Conservation (phyloP, 2,888 invertebrate genomes). For the Onthophagus sagittarius region DNA sequence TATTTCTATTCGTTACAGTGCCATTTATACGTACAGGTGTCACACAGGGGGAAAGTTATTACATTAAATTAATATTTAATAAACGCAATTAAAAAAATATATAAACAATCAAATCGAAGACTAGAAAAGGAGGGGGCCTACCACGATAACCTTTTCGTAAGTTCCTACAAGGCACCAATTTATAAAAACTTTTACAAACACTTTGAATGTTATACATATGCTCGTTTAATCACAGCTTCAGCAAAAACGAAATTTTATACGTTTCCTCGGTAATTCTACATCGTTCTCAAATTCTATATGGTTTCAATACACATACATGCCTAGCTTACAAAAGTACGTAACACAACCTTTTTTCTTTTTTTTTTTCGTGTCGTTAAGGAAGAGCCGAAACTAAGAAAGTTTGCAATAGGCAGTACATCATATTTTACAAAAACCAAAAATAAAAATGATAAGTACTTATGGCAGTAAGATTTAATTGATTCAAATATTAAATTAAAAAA, state of each 20-base stretch:
- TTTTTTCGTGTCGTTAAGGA: background rate
- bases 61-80: background rate
- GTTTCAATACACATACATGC: constrained; percentile 4
- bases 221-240: constrained; percentile 22
- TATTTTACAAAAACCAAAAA: constrained; percentile 1
- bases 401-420: background rate
- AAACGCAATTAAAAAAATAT: constrained; percentile 7
- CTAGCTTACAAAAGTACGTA: constrained; percentile 2
- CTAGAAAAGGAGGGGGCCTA: constrained; percentile 19
- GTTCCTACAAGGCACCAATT: constrained; percentile 25
- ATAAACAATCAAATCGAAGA: constrained; percentile 13
- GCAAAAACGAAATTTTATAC: constrained; percentile 7
- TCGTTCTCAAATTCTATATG: background rate
- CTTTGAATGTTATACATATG: constrained; percentile 21
- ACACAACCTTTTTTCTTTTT: background rate
- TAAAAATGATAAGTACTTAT: constrained; percentile 10
- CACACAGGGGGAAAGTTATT: background rate
- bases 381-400: background rate
- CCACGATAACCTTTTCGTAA: constrained; percentile 16
- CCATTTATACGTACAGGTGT: constrained; percentile 7
- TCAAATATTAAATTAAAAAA: background rate
- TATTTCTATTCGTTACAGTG: constrained; percentile 20
- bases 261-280: background rate
- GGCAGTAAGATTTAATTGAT: constrained; percentile 6
- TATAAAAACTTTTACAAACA: constrained; percentile 23